phyloP scores from a whole-genome alignment of 2,888 invertebrate genomes.

The Drosophila subquinaria region DNA sequence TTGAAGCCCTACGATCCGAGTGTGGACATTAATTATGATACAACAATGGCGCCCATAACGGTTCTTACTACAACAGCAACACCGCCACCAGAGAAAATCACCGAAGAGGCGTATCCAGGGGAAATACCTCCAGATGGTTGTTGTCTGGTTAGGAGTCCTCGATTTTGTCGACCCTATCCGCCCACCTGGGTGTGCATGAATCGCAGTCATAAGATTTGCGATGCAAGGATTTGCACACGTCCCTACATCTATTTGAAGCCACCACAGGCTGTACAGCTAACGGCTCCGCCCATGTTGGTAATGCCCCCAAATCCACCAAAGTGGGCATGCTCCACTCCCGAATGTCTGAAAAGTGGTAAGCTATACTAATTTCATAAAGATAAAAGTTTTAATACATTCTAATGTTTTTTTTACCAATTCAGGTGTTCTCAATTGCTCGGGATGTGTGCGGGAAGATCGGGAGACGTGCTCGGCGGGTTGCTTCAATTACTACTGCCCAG shows the following conservation, averaged over 20 bases:
- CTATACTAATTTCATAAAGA: background rate
- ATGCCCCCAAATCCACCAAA: constrained; percentile 80
- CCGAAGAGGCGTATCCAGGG: constrained; percentile 9
- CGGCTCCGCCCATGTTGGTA: constrained; percentile 56
- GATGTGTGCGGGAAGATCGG: constrained; percentile 62
- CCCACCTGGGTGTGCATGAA: constrained; percentile 74
- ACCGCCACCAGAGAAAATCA: background rate
- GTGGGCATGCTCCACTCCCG: constrained; percentile 50
- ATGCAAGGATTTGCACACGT: constrained; percentile 62
- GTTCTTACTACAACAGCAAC: constrained; percentile 1
- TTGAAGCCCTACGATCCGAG: constrained; percentile 46
- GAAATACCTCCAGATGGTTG: constrained; percentile 40
- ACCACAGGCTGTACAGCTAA: constrained; percentile 47
- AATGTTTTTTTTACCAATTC: background rate
- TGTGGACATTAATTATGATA: constrained; percentile 24
- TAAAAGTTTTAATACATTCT: background rate
- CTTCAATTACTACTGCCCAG: constrained; percentile 74
- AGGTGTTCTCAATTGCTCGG: constrained; percentile 74
- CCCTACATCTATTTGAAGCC: constrained; percentile 68
- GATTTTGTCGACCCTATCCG: constrained; percentile 70
- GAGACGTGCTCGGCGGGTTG: constrained; percentile 69
- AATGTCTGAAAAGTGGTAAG: constrained; percentile 64
- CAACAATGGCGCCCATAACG: background rate
- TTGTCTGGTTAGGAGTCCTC: constrained; percentile 70
- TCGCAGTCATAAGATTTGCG: constrained; percentile 57